phyloP scores from a whole-genome alignment of 2,113 vertebrate genomes.

The Opisthocomus hoazin region DNA sequence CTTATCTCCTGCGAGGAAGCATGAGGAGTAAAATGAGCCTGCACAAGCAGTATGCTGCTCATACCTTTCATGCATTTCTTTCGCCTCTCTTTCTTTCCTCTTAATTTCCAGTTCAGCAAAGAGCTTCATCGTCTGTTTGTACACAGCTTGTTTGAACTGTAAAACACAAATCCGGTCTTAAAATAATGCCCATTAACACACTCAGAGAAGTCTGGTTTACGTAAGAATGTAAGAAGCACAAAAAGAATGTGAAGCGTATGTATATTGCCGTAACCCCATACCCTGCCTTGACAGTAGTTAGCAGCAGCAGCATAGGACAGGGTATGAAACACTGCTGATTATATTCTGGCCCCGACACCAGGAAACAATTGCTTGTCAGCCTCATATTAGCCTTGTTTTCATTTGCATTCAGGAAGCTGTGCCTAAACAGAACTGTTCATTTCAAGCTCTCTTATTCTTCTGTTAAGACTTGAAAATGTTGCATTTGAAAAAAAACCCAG shows the following conservation, averaged over 20 bases:
- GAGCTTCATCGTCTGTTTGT: slow-evolving; percentile 99
- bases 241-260: not conserved
- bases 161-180: slow-evolving; percentile 35
- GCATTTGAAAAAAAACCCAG: not conserved
- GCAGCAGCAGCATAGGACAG: not conserved
- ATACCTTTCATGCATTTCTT: slow-evolving; percentile 99
- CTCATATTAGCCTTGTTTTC: not conserved
- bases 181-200: not conserved
- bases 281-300: not conserved
- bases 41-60: not conserved
- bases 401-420: not conserved
- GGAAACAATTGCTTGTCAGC: not conserved
- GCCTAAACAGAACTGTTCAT: not conserved
- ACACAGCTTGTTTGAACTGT: slow-evolving; percentile 95
- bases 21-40: not conserved
- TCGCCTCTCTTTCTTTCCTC: slow-evolving; percentile 97
- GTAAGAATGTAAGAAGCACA: not conserved
- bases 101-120: slow-evolving; percentile 99
- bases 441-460: not conserved
- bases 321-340: not conserved
- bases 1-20: not conserved
- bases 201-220: not conserved
- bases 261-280: not conserved
- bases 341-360: not conserved
- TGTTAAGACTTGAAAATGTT: not conserved